Percentiles rank a stretch among this genome's conserved stretches.
Conservation (phyloP, 1,140 invertebrate species). For the Ganaspis sp. region DNA sequence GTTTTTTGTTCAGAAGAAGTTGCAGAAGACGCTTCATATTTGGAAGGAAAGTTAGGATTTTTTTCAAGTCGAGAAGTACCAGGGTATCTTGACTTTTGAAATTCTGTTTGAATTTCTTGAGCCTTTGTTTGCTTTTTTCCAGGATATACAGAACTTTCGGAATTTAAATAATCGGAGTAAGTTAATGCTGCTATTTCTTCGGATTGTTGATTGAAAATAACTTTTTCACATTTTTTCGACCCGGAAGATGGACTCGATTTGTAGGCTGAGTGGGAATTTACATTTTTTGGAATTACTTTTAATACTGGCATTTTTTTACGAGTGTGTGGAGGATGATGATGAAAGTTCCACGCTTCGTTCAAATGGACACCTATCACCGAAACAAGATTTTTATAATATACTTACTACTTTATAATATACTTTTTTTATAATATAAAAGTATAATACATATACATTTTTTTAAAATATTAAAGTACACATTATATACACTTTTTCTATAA, state of each 20-base stretch:
- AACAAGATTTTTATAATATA: too few relatives aligned
- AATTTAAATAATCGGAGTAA: slow-evolving; percentile 21
- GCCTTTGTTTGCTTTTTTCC: background rate
- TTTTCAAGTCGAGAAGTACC: too few relatives aligned
- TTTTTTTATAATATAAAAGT: too few relatives aligned
- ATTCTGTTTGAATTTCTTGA: slow-evolving; percentile 40
- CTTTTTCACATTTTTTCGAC: slow-evolving; percentile 30
- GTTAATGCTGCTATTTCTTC: slow-evolving; percentile 49
- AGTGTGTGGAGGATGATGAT: slow-evolving; percentile 42
- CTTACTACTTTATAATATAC: too few relatives aligned
- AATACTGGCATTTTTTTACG: slow-evolving; percentile 55
- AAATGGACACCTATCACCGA: slow-evolving; percentile 19
- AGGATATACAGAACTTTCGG: background rate
- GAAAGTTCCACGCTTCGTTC: slow-evolving; percentile 56
- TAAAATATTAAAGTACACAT: too few relatives aligned
- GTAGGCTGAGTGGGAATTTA: slow-evolving; percentile 33
- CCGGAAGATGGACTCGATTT: background rate
- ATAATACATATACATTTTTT: too few relatives aligned
- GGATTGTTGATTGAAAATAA: slow-evolving; percentile 49
- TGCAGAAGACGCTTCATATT: background rate
- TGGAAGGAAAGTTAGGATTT: too few relatives aligned
- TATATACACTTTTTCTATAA: too few relatives aligned
- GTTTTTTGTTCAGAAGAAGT: background rate
- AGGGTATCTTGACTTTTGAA: too few relatives aligned
- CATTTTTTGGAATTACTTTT: slow-evolving; percentile 43